Conservation (phyloP, 2,888 invertebrate genomes). For the Dasysyrphus albostriatus region DNA sequence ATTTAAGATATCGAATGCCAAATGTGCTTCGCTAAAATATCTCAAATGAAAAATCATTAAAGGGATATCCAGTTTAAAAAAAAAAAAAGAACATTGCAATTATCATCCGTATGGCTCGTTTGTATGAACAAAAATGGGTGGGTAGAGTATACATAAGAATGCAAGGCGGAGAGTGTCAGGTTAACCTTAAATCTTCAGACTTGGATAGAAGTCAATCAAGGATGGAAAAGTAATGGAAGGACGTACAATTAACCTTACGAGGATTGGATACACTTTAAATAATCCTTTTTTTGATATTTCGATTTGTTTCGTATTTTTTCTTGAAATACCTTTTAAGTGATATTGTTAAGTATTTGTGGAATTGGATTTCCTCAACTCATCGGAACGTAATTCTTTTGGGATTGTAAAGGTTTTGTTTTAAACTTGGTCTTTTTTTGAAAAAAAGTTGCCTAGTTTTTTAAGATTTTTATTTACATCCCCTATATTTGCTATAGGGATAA, state of each 20-base stretch:
- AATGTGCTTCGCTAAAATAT: constrained; percentile 3
- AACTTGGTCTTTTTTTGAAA: too few relatives aligned
- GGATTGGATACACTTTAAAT: neutral
- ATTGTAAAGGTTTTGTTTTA: too few relatives aligned
- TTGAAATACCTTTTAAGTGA: neutral
- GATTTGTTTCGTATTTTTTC: neutral
- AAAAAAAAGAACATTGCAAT: constrained; percentile 32
- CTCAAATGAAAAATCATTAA: constrained; percentile 8
- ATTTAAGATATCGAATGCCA: constrained; percentile 26
- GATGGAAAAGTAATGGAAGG: constrained; percentile 3
- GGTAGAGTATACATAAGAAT: neutral
- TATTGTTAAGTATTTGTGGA: neutral
- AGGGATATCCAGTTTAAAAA: constrained; percentile 18
- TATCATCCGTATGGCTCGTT: constrained; percentile 4
- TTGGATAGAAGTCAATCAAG: constrained; percentile 15
- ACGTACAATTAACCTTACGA: constrained; percentile 21
- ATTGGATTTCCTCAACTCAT: neutral
- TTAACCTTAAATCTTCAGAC: neutral
- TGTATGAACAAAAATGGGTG: too few relatives aligned
- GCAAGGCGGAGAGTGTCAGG: neutral
- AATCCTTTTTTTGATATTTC: neutral
- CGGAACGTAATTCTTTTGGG: neutral
- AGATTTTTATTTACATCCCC: too few relatives aligned
- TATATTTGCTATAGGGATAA: too few relatives aligned
- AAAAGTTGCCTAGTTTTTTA: too few relatives aligned